Evolutionary conservation across 2,797 vertebrate species (phyloP).

Genomic region (Gymnoscopelus braueri): DNA sequence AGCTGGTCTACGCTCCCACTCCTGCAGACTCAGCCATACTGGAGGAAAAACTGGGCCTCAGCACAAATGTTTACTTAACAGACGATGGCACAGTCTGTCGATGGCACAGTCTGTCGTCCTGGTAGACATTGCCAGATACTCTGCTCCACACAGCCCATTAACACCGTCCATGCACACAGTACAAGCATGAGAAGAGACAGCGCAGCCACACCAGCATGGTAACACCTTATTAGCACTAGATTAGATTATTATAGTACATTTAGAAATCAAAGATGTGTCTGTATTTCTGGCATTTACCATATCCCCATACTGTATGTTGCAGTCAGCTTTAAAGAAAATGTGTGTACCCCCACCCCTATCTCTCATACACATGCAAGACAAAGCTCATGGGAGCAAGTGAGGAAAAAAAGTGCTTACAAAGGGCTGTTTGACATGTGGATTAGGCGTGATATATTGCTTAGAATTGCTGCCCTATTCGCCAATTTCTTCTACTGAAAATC

Average conservation of each 20-base stretch:
- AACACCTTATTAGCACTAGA: not conserved
- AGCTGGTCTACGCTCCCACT: slow-evolving; percentile 58
- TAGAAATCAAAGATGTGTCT: no score
- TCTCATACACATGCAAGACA: slow-evolving; percentile 6
- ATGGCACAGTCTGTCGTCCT: slow-evolving; percentile 53
- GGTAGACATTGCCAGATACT: slow-evolving; percentile 34
- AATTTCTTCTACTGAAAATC: slow-evolving; percentile 34
- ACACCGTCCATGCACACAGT: slow-evolving; percentile 11
- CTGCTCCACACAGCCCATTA: slow-evolving; percentile 14
- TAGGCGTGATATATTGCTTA: slow-evolving; percentile 54
- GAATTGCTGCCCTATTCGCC: slow-evolving; percentile 55
- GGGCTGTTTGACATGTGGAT: slow-evolving; percentile 43
- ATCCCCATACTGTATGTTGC: no score
- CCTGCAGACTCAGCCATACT: slow-evolving; percentile 62
- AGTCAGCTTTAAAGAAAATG: no score
- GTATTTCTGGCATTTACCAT: no score
- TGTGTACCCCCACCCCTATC: not conserved
- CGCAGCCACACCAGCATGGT: not conserved
- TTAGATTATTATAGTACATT: no score
- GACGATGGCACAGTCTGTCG: slow-evolving; percentile 61
- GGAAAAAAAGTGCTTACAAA: slow-evolving; percentile 60
- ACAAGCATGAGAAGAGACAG: not conserved
- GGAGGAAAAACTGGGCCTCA: slow-evolving; percentile 45
- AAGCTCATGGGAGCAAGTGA: slow-evolving; percentile 48
- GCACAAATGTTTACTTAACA: slow-evolving; percentile 68